Conservation (phyloP, 2,888 invertebrate genomes). For the Mythimna pallens region DNA sequence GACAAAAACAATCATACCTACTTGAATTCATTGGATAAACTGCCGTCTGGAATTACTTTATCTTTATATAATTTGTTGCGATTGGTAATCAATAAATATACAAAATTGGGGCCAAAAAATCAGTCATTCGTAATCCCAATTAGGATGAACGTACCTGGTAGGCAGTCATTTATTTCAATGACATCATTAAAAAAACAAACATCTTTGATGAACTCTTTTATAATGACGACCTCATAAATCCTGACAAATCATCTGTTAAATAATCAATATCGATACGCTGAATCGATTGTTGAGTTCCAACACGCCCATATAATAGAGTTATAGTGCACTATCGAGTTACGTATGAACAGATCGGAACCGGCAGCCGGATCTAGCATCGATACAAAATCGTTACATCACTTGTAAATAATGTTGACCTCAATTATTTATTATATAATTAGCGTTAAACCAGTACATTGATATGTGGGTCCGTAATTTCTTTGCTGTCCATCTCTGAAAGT, state of each 20-base stretch:
- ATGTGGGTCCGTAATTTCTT: constrained; percentile 53
- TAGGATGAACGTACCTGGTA: background rate
- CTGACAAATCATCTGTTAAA: constrained; percentile 35
- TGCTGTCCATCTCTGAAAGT: constrained; percentile 45
- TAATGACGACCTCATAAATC: constrained; percentile 13
- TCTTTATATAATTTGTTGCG: background rate
- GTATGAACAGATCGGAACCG: constrained; percentile 72
- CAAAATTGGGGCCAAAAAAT: background rate
- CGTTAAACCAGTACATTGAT: constrained; percentile 64
- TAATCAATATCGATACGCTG: constrained; percentile 50
- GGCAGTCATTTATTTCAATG: background rate
- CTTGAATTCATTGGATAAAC: background rate
- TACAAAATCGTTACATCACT: constrained; percentile 73
- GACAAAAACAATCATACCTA: constrained; percentile 2
- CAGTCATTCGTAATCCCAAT: background rate
- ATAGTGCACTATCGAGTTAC: constrained; percentile 63
- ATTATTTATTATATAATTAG: constrained; percentile 73
- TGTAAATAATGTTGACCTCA: constrained; percentile 74
- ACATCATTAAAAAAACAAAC: constrained; percentile 20
- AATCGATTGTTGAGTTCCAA: constrained; percentile 51
- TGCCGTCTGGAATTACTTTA: background rate
- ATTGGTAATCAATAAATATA: background rate
- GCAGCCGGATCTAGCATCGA: constrained; percentile 77
- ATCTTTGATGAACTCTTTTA: constrained; percentile 17
- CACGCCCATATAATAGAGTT: constrained; percentile 56